phyloP scores from a whole-genome alignment of 2,888 invertebrate species.

The Rotaria socialis region DNA sequence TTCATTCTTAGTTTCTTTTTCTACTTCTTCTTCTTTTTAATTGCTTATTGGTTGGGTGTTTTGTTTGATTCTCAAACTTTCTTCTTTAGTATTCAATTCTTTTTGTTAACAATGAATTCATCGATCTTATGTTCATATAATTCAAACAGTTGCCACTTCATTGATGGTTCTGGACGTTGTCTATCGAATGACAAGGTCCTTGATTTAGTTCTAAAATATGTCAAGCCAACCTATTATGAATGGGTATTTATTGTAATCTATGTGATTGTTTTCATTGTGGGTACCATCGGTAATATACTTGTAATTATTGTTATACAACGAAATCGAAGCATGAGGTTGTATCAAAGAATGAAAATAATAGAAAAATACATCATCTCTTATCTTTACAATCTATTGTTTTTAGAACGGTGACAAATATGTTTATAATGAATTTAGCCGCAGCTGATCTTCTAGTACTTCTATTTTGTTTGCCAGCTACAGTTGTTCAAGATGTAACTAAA shows the following conservation, averaged over 20 bases:
- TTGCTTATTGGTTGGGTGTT: background rate
- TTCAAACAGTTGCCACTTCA: background rate
- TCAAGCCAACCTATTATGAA: constrained; percentile 8
- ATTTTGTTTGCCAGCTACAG: constrained; percentile 44
- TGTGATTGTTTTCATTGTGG: constrained; percentile 36
- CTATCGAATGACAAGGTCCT: background rate
- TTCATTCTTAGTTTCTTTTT: background rate
- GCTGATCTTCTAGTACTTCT: constrained; percentile 44
- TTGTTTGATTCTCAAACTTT: background rate
- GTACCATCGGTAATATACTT: constrained; percentile 43
- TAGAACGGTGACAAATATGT: constrained; percentile 46
- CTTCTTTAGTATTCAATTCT: background rate
- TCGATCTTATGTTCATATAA: background rate
- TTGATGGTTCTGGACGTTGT: background rate
- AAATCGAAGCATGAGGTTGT: constrained; percentile 43
- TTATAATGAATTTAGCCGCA: constrained; percentile 47
- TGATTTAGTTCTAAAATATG: background rate
- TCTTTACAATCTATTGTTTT: background rate
- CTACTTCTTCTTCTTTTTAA: background rate
- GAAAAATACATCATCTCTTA: background rate
- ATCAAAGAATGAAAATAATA: background rate
- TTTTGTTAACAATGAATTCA: background rate
- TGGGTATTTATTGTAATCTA: constrained; percentile 42
- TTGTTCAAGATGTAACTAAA: constrained; percentile 42
- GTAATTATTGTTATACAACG: constrained; percentile 42